Evolutionary conservation across 2,888 invertebrate species (phyloP), one percentile per base, ranked within the genome.

Genomic region (Exocentrus adspersus): DNA sequence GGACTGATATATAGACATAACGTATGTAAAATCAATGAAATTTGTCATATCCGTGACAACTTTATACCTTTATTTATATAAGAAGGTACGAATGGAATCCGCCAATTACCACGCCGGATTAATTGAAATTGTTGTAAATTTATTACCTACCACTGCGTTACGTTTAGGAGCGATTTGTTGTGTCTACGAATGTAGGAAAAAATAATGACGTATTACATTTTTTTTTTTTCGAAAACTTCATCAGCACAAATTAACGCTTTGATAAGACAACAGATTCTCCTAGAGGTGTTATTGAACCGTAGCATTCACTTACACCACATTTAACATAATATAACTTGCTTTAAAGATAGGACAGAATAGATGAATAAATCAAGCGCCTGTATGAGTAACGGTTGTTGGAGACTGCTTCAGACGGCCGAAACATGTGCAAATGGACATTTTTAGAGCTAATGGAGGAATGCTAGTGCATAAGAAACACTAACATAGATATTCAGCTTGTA

Each of bases 1-100:
- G 52, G 64, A 65, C 66, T 71, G 73, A 76, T 72, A 70, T 72
- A 75, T 72, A 67, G 74, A 68, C 71, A 60, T 72, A 70, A 73
- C 71, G 60, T 70, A 68, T 65, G 65, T 73, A 68, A 72, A 74
- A 72, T 74, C 72, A 63, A 62, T 60, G 69, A 69, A 64, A 74
- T 75, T 75, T 74, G 73, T 75, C 75, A 73, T 71, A 70, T 57
- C 60, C 63, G 59, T 48, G 69, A 72, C 72, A 69, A 64, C 67
- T 71, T 71, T 67, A 73, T 72, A 4, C 30, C 32, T 32, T 12
- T 43, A 45, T 56, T 46, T 32, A 32, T 32, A 51, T 17, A 37
- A 37, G 32, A 51, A 51, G 32, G 16, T 19, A 51, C 12, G 12
- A 10, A 12, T n/a, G n/a, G 28, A 28, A 14, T 48, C 17, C 16